Base-by-base conservation (phyloP, 2,113 vertebrate species). In the Boulengeromyrus knoepffleri region DNA sequence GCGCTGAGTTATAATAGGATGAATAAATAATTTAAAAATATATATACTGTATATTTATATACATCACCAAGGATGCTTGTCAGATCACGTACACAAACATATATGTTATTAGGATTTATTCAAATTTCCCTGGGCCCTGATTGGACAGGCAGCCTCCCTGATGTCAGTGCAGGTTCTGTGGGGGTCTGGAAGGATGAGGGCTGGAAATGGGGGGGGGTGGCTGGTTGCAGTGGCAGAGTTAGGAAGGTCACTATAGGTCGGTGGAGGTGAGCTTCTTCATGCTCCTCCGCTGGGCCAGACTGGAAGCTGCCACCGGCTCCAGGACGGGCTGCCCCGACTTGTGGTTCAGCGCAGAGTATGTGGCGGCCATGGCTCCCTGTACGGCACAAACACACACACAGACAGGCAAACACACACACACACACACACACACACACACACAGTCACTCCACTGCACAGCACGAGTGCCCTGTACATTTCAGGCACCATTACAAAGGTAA, bases 261-360 rank as follows among this genome's bases (percentile, higher is more conserved):
- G 98, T 99, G 91, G 98, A 98, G 88, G 98, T 98, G 95, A 96
- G 95, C 91, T 99, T 99, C 97, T 99, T 99, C 98, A 99, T 98
- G 95, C 97, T 98, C 92, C 98, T 96, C 92, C 98, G 95, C 94
- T 99, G 98, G 95, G 99, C 98, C 95, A 99, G 95, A 93, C 97
- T 97, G 89, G 99, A 99, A 70, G 99, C 97, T 80, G 98, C 98
- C 91, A 99, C 98, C 46, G 98, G 99, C 93, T 99, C 98, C 91
- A 99, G 93, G 92, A 99, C 95, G 42, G 98, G 97, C 94, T 99
- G 98, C 95, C 97, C 97, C 5, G 97, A 97, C 95, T 98, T 98
- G 94, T 98, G 97, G 94, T 97, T 97, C 96, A 99, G 95, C 88
- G 97, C 96, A 89, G 97, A 98, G 93, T 98, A 99, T 0, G 98